These are phyloP conservation scores for Thymelicus sylvestris DNA, from an alignment of 2,888 invertebrate genomes.

Conservation along the genomic window DNA sequence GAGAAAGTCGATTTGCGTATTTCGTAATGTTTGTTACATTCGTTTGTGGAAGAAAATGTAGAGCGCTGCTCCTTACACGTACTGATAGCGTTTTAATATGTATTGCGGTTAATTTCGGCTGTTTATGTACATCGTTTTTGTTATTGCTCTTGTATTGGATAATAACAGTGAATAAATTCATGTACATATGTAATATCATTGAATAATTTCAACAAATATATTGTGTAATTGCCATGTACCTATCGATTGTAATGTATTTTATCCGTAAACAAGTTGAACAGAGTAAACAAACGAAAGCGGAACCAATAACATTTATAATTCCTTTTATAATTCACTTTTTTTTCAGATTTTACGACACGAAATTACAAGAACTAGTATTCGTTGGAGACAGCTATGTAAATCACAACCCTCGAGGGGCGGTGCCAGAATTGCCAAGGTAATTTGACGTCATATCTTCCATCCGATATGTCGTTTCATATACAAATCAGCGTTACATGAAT, in stretches of 20 bases:
- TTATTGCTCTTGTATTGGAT: not conserved
- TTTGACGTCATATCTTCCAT: too few relatives aligned
- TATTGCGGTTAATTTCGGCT: not conserved
- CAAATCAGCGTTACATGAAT: too few relatives aligned
- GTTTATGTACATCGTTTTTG: not conserved
- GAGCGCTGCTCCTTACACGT: conserved; percentile 4
- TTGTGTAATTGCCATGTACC: too few relatives aligned
- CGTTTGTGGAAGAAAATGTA: conserved; percentile 12
- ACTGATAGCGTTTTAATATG: conserved; percentile 1
- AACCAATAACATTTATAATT: too few relatives aligned
- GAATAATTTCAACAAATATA: too few relatives aligned
- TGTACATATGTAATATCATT: too few relatives aligned
- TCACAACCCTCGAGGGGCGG: conserved; percentile 51
- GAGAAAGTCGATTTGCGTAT: conserved; percentile 44
- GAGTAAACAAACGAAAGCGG: too few relatives aligned
- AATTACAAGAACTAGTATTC: conserved; percentile 66
- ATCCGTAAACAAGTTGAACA: too few relatives aligned
- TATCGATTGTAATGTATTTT: too few relatives aligned
- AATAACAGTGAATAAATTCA: too few relatives aligned
- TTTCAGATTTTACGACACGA: conserved; percentile 71
- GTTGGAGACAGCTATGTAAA: conserved; percentile 65
- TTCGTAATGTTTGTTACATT: conserved; percentile 38
- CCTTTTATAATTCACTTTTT: conserved; percentile 19
- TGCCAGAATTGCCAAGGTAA: conserved; percentile 67
- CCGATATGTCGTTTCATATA: too few relatives aligned